phyloP scores from a whole-genome alignment of 92 coral and sea anemone genomes.

The Paramuricea clavata region DNA sequence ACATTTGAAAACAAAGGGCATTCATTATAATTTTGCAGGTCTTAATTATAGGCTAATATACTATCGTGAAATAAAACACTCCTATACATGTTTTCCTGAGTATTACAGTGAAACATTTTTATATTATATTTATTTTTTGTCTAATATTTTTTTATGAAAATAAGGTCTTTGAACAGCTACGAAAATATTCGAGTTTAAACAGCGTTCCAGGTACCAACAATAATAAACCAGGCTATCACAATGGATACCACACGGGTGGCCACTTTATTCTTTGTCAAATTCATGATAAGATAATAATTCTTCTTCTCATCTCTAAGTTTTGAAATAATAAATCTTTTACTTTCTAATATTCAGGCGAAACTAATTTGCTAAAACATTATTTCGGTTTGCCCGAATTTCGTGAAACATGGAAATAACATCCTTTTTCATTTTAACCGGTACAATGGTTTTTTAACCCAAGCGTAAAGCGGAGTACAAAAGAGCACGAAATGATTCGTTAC shows the following conservation, averaged over 20 bases:
- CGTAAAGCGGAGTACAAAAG: conserved; percentile 53
- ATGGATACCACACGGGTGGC: conserved; percentile 33
- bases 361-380: neutral
- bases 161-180: neutral
- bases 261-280: neutral
- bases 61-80: neutral
- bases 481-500: conserved; percentile 28
- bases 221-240: conserved; percentile 21
- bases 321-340: neutral
- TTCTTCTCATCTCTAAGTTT: too few species aligned
- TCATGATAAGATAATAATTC: neutral
- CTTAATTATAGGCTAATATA: neutral
- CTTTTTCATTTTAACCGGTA: conserved; percentile 5
- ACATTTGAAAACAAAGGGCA: neutral
- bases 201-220: conserved; percentile 47
- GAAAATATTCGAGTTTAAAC: neutral
- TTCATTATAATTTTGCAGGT: neutral
- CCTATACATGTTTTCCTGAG: neutral
- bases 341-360: neutral
- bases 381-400: neutral
- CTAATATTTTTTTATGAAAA: neutral
- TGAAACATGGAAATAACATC: neutral
- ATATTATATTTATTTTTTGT: neutral
- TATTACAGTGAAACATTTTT: neutral
- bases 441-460: conserved; percentile 27